Conservation (phyloP, 92 coral and sea anemone species). For the Palythoa heliodiscus region DNA sequence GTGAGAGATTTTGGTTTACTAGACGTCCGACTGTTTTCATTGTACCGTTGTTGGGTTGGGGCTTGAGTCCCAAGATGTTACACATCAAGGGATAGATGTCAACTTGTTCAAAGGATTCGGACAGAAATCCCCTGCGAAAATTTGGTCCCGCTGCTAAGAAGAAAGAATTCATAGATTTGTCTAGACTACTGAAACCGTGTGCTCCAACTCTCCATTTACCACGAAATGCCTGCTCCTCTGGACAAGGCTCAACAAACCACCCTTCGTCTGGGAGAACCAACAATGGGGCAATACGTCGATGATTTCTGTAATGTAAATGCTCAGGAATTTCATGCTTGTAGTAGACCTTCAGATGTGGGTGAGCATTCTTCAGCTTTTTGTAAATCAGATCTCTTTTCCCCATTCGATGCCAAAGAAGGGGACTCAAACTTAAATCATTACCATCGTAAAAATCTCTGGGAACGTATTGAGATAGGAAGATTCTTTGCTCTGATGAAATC, state of each 20-base stretch:
- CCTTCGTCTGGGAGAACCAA: constrained; percentile 79
- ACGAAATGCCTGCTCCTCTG: constrained; percentile 7
- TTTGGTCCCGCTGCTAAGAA: constrained; percentile 91
- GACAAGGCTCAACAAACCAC: constrained; percentile 67
- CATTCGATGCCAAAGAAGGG: constrained; percentile 64
- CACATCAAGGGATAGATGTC: constrained; percentile 90
- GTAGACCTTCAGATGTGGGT: constrained; percentile 73
- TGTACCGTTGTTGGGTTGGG: constrained; percentile 92
- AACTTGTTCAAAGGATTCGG: constrained; percentile 65
- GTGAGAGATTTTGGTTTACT: constrained; percentile 7
- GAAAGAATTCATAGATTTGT: constrained; percentile 83
- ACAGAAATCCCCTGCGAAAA: constrained; percentile 70
- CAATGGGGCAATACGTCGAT: constrained; percentile 78
- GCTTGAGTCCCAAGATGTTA: constrained; percentile 66
- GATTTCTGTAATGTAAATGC: constrained; percentile 60
- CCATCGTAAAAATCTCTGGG: constrained; percentile 61
- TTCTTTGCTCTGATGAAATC: constrained; percentile 53
- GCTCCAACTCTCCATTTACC: constrained; percentile 55
- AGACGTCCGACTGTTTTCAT: constrained; percentile 49
- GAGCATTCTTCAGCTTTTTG: constrained; percentile 63
- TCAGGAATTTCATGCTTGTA: constrained; percentile 77
- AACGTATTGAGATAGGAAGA: constrained; percentile 65
- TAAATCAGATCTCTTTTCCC: constrained; percentile 64
- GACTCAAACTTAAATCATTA: constrained; percentile 72
- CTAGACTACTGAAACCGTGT: constrained; percentile 63